Base-by-base conservation (phyloP, 2,797 vertebrate genomes). In the Ctenopoma kingsleyae region DNA sequence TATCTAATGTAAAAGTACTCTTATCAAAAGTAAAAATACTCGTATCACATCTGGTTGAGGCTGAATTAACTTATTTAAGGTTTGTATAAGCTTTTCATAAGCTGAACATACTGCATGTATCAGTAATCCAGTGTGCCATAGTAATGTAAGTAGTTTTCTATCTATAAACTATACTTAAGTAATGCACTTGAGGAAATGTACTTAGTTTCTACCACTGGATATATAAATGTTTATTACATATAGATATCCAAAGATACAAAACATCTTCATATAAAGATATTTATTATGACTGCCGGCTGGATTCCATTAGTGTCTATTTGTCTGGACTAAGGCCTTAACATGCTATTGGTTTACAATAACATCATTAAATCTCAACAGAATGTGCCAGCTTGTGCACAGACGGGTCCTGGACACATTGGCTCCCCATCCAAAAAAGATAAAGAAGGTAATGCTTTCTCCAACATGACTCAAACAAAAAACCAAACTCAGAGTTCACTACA, bases 361-460 rank as follows among this genome's bases (percentile, higher is more conserved):
- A 25, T 35, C 1, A 11, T 0, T 69, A 54, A 1, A 38, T 73
- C 43, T 65, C n/a, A 50, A 55, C 70, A 93, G 91, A 85, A 54
- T 20, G 61, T n/a, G 5, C 2, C 65, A 6, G 11, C 72, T 2
- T 49, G 6, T 66, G 81, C 80, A 35, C 17, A 13, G 4, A 32
- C 93, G 69, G 82, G 80, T 43, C 93, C 92, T 13, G 91, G 93
- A 85, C 56, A 92, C 27, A 89, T 94, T 3, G 93, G 91, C 0
- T 81, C 85, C 5, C 19, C 41, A 49, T 15, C 75, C 30, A 87
- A 52, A 71, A 76, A 36, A 17, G 59, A 74, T 5, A 52, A 76
- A 71, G 55, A 84, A 58, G 85, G 90, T 91, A 79, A 51, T 10
- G 9, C 4, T 15, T 51, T 63, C 6, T 51, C 20, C 0, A 8